A percentile compares a stretch with the other conserved stretches of the same genome.
Evolutionary conservation across 2,113 vertebrate species (phyloP).

Genomic region (Sporophila hypoxantha): DNA sequence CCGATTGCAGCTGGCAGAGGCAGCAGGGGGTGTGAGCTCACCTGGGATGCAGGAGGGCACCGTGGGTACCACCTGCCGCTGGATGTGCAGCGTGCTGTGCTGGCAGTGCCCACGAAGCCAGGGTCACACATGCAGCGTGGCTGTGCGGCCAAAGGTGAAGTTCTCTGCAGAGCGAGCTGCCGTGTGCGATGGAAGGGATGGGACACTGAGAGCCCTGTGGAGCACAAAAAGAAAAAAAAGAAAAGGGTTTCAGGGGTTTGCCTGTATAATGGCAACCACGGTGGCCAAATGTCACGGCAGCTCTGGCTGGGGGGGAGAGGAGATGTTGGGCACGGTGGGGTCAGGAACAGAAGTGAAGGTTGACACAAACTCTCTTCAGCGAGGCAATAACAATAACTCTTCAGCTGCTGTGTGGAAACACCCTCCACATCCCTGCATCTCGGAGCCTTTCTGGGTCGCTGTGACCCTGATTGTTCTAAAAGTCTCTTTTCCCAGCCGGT

Average conservation of each 20-base stretch:
- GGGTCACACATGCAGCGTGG: not conserved
- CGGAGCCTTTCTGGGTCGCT: no score
- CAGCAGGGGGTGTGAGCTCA: not conserved
- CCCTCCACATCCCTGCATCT: no score
- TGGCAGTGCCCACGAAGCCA: rapidly evolving
- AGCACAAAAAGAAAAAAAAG: not conserved
- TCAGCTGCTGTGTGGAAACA: no score
- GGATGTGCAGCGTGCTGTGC: not conserved
- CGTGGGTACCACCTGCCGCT: not conserved
- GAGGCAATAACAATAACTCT: not conserved
- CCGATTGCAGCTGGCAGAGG: rapidly evolving
- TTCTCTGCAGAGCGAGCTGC: not conserved
- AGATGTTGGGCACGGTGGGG: not conserved
- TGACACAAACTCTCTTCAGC: not conserved
- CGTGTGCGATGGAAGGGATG: rapidly evolving
- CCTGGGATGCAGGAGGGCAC: constrained; percentile 28
- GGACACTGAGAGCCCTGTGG: not conserved
- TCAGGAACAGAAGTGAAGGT: not conserved
- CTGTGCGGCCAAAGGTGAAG: not conserved
- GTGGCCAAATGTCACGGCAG: rapidly evolving
- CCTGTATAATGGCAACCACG: rapidly evolving
- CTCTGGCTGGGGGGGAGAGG: not conserved
- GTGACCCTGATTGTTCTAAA: no score
- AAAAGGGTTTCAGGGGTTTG: not conserved
- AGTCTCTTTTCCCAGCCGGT: no score